Evolutionary conservation across 2,888 invertebrate genomes (phyloP).

Genomic region (Euproctis similis): DNA sequence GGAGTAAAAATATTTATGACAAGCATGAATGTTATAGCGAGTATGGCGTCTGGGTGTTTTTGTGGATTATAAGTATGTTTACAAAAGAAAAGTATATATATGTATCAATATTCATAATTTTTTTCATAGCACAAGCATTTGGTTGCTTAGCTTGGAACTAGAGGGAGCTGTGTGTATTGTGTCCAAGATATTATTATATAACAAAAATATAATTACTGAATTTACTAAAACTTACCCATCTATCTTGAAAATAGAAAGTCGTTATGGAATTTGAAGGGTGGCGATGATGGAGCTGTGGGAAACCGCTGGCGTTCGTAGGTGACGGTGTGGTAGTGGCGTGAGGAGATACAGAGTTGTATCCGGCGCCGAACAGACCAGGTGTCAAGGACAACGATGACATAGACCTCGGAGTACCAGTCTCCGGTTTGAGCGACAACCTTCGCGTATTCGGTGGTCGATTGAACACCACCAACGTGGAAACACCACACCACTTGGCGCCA

Average conservation of each 20-base stretch:
- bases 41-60: too few species aligned
- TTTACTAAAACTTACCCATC: constrained; percentile 76
- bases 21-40: too few species aligned
- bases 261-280: constrained; percentile 79
- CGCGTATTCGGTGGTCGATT: constrained; percentile 83
- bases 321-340: constrained; percentile 71
- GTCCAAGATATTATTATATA: too few species aligned
- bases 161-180: too few species aligned
- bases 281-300: constrained; percentile 68
- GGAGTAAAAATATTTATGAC: too few species aligned
- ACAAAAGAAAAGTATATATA: too few species aligned
- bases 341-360: constrained; percentile 60
- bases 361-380: constrained; percentile 51
- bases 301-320: constrained; percentile 63
- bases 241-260: constrained; percentile 87
- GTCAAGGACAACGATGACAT: constrained; percentile 63
- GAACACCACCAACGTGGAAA: constrained; percentile 90
- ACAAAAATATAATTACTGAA: too few species aligned
- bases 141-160: too few species aligned
- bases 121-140: too few species aligned
- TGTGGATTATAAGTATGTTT: too few species aligned
- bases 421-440: constrained; percentile 79
- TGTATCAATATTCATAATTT: too few species aligned
- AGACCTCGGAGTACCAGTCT: constrained; percentile 83
- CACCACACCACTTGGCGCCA: constrained; percentile 93